A percentile compares a stretch with the other conserved stretches of the same genome.
Conservation (phyloP, 1,140 invertebrate genomes). For the Zaprionus davidi region DNA sequence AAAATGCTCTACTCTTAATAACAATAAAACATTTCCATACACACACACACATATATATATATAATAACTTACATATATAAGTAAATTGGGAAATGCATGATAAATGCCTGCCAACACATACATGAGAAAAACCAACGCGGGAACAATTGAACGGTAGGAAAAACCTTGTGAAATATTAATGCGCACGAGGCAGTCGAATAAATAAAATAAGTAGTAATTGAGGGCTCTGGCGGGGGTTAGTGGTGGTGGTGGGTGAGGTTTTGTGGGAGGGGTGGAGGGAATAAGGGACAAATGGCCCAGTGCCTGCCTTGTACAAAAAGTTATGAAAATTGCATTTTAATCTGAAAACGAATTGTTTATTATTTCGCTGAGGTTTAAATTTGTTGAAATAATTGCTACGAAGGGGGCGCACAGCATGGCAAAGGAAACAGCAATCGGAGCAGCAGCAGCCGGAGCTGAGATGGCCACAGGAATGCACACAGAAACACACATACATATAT, state of each 20-base stretch:
- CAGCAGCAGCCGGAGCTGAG: slow-evolving; percentile 37
- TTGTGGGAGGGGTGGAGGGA: neutral
- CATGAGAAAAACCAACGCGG: slow-evolving; percentile 45
- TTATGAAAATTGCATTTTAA: slow-evolving; percentile 83
- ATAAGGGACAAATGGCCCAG: slow-evolving; percentile 9
- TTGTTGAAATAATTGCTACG: slow-evolving; percentile 82
- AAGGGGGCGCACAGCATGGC: slow-evolving; percentile 30
- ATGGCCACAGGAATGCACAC: slow-evolving; percentile 53
- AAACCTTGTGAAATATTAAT: slow-evolving; percentile 79
- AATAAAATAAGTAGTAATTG: slow-evolving; percentile 83
- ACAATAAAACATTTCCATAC: slow-evolving; percentile 56
- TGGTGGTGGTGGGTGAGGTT: slow-evolving; percentile 15
- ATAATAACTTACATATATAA: slow-evolving; percentile 11
- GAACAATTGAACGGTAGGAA: slow-evolving; percentile 52
- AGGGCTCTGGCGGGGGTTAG: slow-evolving; percentile 40
- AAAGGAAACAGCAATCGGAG: slow-evolving; percentile 75
- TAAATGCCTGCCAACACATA: slow-evolving; percentile 52
- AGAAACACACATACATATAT: slow-evolving; percentile 6
- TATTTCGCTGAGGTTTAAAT: slow-evolving; percentile 83
- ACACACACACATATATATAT: neutral
- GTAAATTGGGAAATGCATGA: slow-evolving; percentile 43
- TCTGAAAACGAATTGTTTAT: slow-evolving; percentile 83
- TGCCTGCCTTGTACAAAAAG: slow-evolving; percentile 68
- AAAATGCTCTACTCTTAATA: slow-evolving; percentile 54
- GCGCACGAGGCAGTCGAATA: slow-evolving; percentile 73